Percentiles rank a stretch among this genome's conserved stretches.
Evolutionary conservation across 2,797 vertebrate genomes (phyloP).

Genomic region (Phalloptychus januarius): DNA sequence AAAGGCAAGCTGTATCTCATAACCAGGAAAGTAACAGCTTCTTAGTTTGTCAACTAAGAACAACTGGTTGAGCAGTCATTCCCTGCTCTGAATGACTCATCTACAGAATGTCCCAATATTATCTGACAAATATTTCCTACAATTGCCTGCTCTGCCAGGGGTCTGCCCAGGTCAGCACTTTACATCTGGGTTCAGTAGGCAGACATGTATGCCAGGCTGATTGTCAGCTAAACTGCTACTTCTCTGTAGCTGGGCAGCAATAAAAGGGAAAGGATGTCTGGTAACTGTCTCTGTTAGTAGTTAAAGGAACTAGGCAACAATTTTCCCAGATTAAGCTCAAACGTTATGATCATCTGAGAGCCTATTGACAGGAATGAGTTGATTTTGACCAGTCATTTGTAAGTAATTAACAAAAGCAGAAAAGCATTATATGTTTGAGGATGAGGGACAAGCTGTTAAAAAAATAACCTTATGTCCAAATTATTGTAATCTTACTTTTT

Average conservation of each 20-base stretch:
- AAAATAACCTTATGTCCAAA: constrained; percentile 2
- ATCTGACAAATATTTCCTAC: constrained; percentile 68
- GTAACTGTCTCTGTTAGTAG: constrained; percentile 59
- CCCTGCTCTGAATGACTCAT: constrained; percentile 39
- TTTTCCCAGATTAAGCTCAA: constrained; percentile 70
- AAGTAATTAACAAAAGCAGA: constrained; percentile 17
- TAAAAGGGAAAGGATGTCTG: constrained; percentile 59
- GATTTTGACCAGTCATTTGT: constrained; percentile 32
- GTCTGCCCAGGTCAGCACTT: constrained; percentile 75
- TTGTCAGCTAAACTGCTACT: constrained; percentile 45
- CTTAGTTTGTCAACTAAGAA: constrained; percentile 22
- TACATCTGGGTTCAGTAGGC: constrained; percentile 68
- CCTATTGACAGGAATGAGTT: constrained; percentile 62
- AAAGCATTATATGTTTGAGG: not conserved
- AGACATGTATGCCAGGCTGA: constrained; percentile 52
- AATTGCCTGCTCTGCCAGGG: constrained; percentile 39
- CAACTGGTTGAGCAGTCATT: no score
- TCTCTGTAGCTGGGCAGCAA: constrained; percentile 40
- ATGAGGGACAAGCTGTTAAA: constrained; percentile 10
- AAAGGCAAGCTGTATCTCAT: constrained; percentile 21
- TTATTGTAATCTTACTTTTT: not conserved
- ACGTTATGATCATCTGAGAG: constrained; percentile 48
- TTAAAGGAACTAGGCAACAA: constrained; percentile 59
- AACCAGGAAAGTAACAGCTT: constrained; percentile 16
- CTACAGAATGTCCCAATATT: constrained; percentile 55